These are phyloP conservation scores for Amphibalanus amphitrite DNA, from an alignment of 1,140 invertebrate species.

Conservation along the genomic window DNA sequence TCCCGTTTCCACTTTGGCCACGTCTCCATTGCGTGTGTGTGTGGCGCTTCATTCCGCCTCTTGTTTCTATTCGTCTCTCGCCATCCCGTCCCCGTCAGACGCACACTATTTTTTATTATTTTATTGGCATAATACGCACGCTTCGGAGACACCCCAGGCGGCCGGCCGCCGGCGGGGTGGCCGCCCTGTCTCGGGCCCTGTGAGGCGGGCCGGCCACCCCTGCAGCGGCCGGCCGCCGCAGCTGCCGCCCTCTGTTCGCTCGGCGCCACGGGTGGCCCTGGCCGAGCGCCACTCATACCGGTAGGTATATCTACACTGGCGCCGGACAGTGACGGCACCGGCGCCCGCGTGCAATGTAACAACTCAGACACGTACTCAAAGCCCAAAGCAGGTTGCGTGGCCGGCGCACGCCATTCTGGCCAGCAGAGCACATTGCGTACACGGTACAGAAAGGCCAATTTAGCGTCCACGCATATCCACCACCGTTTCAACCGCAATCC, in stretches of 20 bases:
- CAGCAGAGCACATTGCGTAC: not conserved
- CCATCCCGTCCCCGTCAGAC: too few relatives aligned
- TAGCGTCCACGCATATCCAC: not conserved
- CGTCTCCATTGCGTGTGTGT: too few relatives aligned
- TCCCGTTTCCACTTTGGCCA: too few relatives aligned
- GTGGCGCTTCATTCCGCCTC: too few relatives aligned
- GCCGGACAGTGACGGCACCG: not conserved
- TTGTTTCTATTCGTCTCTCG: too few relatives aligned
- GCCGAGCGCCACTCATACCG: not conserved
- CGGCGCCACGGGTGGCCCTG: not conserved
- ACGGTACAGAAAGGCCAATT: not conserved
- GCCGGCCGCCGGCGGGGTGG: not conserved
- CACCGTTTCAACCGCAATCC: not conserved
- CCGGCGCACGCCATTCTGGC: not conserved
- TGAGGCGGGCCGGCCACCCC: not conserved
- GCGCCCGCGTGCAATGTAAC: not conserved
- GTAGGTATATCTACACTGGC: not conserved
- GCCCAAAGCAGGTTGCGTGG: not conserved
- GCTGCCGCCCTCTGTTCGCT: not conserved
- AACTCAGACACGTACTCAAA: not conserved
- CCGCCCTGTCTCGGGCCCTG: not conserved
- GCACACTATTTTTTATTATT: not conserved
- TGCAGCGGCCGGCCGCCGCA: not conserved
- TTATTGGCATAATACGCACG: not conserved
- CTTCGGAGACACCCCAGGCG: not conserved